These are phyloP conservation scores for Cremastobaeus sp. DNA, from an alignment of 2,888 invertebrate species.

Conservation along the genomic window DNA sequence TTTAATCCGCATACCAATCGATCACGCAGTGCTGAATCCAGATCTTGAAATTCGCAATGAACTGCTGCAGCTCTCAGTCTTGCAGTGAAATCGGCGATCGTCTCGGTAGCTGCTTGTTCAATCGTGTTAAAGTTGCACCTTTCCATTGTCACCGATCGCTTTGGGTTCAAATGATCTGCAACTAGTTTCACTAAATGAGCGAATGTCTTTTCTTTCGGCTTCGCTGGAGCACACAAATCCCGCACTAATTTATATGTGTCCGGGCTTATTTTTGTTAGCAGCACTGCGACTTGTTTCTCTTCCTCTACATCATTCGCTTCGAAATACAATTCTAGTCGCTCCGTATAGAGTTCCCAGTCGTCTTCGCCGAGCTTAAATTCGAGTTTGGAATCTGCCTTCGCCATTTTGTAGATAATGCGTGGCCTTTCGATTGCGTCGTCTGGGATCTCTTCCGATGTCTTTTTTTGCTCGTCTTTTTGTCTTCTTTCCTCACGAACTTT, in stretches of 20 bases:
- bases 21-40: background rate
- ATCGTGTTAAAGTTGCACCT: slow-evolving; percentile 28
- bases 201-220: slow-evolving; percentile 44
- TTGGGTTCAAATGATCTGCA: slow-evolving; percentile 51
- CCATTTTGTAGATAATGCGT: slow-evolving; percentile 10
- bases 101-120: slow-evolving; percentile 17
- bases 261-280: slow-evolving; percentile 46
- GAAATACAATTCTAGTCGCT: slow-evolving; percentile 58
- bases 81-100: slow-evolving; percentile 24
- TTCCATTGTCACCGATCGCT: slow-evolving; percentile 50
- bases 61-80: slow-evolving; percentile 70
- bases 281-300: slow-evolving; percentile 45
- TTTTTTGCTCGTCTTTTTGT: no score
- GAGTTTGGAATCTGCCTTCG: background rate
- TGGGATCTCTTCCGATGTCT: no score
- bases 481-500: no score
- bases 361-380: slow-evolving; percentile 9
- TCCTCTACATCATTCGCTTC: slow-evolving; percentile 45
- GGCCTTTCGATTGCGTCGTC: no score
- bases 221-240: slow-evolving; percentile 54
- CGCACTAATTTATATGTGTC: slow-evolving; percentile 44
- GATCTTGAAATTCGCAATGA: background rate
- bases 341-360: slow-evolving; percentile 49
- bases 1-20: slow-evolving; percentile 7
- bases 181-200: slow-evolving; percentile 49